Evolutionary conservation across 2,888 invertebrate species (phyloP).

Genomic region (Hirtodrosophila cameraria): DNA sequence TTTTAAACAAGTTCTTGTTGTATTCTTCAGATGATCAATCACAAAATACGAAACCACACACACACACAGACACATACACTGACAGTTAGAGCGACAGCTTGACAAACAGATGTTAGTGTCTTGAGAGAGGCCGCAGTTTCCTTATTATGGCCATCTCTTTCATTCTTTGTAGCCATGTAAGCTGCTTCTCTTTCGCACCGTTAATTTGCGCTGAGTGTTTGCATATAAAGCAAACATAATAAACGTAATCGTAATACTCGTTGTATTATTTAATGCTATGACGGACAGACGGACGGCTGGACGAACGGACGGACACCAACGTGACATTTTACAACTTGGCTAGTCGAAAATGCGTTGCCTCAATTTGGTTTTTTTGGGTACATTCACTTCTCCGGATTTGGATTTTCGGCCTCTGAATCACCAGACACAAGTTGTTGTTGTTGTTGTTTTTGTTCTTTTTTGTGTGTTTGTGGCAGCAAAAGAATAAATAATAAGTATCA

Average conservation of each 20-base stretch:
- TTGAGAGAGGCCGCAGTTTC: conserved; percentile 25
- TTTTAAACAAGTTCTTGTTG: neutral
- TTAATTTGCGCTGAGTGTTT: conserved; percentile 25
- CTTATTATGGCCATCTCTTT: conserved; percentile 9
- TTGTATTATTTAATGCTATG: conserved; percentile 65
- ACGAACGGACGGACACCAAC: conserved; percentile 40
- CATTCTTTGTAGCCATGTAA: neutral
- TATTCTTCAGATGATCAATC: conserved; percentile 34
- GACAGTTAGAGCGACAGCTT: conserved; percentile 2
- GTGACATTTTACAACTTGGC: conserved; percentile 59
- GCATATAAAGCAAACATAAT: conserved; percentile 34
- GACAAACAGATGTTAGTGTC: conserved; percentile 14
- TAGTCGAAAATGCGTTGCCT: conserved; percentile 12
- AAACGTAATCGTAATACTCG: conserved; percentile 39
- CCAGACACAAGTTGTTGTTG: conserved; percentile 22
- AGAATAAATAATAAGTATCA: conserved; percentile 63
- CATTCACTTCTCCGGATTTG: conserved; percentile 63
- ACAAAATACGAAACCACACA: no score
- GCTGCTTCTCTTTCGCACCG: neutral
- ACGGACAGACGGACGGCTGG: no score
- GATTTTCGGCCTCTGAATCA: conserved; percentile 55
- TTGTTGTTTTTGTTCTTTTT: conserved; percentile 10
- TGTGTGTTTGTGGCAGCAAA: conserved; percentile 37
- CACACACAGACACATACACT: neutral
- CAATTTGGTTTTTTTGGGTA: conserved; percentile 17